Base-by-base conservation (phyloP, 2,113 vertebrate species). In the Lanius collurio region DNA sequence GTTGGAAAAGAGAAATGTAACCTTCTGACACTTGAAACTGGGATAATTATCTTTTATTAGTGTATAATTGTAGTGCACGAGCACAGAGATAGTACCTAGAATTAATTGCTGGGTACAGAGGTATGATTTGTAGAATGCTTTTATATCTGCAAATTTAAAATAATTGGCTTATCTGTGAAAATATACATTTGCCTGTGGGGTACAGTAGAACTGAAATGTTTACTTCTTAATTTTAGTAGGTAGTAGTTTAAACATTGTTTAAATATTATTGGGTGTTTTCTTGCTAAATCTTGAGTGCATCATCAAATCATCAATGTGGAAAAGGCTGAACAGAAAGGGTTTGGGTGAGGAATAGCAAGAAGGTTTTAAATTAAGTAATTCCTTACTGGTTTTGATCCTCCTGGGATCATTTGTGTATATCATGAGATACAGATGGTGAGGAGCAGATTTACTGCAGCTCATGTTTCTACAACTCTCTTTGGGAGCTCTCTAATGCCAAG, bases 11-110 rank as follows among this genome's bases (percentile, higher is more conserved):
- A 76, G 39, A 70, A 67, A 46, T 57, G 16, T 84, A 55, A 84
- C 83, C 84, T 81, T 80, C 47, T 95, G 68, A 70, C 87, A 50
- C 75, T 70, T 53, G 69, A 74, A 64, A 62, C 80, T 67, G 57
- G 37, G 56, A 46, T 87, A 90, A 93, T 94, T 92, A 57, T 55
- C 55, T 95, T 96, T 83, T 70, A 84, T 87, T 88, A 77, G 35
- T 57, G 44, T 62, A 33, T 92, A 83, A 92, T 79, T 92, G 64
- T 57, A 86, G 67, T 65, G 42, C 56, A 44, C 12, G 44, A 86
- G 41, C 3, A 15, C n/a, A 53, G 68, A 65, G 70, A 52, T 81
- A n/a, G 76, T 83, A 44, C 82, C 78, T 89, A 49, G 62, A 90
- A 83, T 49, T 93, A 96, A 90, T 89, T 90, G 64, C 70, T 50